A percentile compares a stretch with the other conserved stretches of the same genome.
Evolutionary conservation across 2,888 invertebrate genomes (phyloP).

Genomic region (Lasioglossum morio): DNA sequence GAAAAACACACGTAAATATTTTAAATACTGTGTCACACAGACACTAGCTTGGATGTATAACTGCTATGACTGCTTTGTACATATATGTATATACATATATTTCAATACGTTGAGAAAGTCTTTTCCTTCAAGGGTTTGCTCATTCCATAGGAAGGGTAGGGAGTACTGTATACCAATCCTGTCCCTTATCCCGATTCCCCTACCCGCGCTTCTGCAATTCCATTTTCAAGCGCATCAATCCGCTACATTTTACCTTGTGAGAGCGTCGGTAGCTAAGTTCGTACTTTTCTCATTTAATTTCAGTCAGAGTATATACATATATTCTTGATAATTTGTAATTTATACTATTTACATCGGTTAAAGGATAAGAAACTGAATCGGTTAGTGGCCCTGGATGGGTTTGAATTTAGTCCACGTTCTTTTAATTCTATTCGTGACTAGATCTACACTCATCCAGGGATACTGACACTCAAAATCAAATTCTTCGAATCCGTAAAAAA

Average conservation of each 20-base stretch:
- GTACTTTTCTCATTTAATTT: constrained; percentile 13
- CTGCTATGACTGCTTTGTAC: constrained; percentile 41
- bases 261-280: constrained; percentile 44
- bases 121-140: constrained; percentile 24
- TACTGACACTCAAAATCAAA: constrained; percentile 82
- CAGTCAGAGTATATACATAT: constrained; percentile 4
- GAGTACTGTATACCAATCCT: constrained; percentile 40
- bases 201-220: constrained; percentile 55
- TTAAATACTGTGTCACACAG: neutral
- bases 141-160: constrained; percentile 38
- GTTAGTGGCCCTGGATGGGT: constrained; percentile 87
- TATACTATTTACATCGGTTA: constrained; percentile 1
- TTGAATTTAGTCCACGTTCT: constrained; percentile 91
- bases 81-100: neutral
- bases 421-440: constrained; percentile 88
- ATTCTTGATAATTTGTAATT: neutral
- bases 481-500: neutral
- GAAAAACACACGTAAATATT: neutral
- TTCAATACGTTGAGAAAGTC: constrained; percentile 49
- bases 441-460: constrained; percentile 93
- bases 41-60: neutral
- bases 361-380: constrained; percentile 35
- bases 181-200: constrained; percentile 58
- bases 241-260: constrained; percentile 62
- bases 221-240: constrained; percentile 71